Evolutionary conservation across 2,113 vertebrate species (phyloP).

Genomic region (Trichechus manatus): DNA sequence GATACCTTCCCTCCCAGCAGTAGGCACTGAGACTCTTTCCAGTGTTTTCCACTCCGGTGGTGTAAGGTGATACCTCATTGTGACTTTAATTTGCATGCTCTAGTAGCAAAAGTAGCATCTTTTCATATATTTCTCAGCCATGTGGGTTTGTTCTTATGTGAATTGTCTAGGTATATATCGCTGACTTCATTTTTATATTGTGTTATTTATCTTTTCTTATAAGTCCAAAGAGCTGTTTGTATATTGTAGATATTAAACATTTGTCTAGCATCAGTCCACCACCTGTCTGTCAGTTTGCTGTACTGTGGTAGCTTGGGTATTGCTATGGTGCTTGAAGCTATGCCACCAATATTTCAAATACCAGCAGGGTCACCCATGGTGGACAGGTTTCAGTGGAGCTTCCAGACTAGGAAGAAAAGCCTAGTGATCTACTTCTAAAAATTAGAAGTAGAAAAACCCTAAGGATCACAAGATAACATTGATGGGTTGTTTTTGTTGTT

Average conservation of each 20-base stretch:
- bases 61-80: neutral
- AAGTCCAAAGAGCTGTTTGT: neutral
- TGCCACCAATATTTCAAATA: no score
- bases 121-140: neutral
- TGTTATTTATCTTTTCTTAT: neutral
- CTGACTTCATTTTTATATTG: neutral
- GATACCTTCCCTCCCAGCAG: neutral
- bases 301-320: no score
- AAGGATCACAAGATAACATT: no score
- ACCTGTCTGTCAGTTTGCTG: no score
- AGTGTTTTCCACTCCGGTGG: neutral
- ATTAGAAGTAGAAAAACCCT: no score
- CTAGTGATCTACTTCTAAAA: no score
- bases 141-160: neutral
- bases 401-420: no score
- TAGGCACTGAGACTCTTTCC: neutral
- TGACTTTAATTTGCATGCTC: neutral
- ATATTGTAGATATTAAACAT: neutral
- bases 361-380: no score
- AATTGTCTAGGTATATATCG: neutral
- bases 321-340: no score
- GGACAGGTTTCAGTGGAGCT: no score
- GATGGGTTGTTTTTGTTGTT: no score
- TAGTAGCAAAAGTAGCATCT: neutral
- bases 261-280: neutral